Evolutionary conservation across 2,888 invertebrate species (phyloP).

Genomic region (Noctua janthina): DNA sequence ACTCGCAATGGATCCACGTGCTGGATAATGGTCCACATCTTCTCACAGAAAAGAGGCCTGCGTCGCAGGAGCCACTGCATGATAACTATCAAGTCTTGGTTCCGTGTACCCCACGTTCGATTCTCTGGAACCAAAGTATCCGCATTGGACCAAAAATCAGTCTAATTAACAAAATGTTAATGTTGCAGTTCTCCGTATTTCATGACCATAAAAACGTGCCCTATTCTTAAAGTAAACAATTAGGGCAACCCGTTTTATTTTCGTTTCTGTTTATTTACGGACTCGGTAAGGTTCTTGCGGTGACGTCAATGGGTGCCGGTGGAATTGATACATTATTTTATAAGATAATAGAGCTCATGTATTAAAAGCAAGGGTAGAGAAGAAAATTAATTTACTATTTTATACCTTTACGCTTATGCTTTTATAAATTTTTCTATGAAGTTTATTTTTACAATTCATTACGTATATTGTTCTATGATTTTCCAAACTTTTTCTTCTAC

Average conservation of each 20-base stretch:
- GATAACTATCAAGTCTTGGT: background rate
- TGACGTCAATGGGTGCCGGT: slow-evolving; percentile 66
- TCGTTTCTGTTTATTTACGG: slow-evolving; percentile 73
- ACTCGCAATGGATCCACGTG: too few relatives aligned
- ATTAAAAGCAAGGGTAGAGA: background rate
- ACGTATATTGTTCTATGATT: background rate
- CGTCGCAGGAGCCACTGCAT: background rate
- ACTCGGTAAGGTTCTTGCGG: slow-evolving; percentile 60
- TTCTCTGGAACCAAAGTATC: slow-evolving; percentile 20
- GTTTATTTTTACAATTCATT: background rate
- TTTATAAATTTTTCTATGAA: slow-evolving; percentile 33
- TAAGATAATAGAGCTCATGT: slow-evolving; percentile 24
- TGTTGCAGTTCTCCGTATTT: slow-evolving; percentile 40
- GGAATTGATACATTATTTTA: slow-evolving; percentile 60
- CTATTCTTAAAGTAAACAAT: slow-evolving; percentile 75
- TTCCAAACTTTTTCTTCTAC: background rate
- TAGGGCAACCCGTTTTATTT: slow-evolving; percentile 77
- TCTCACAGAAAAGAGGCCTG: too few relatives aligned
- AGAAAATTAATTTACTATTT: slow-evolving; percentile 34
- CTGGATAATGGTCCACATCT: too few relatives aligned
- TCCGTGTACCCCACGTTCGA: background rate
- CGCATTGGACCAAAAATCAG: slow-evolving; percentile 10
- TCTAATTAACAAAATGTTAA: slow-evolving; percentile 48
- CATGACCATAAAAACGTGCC: slow-evolving; percentile 61
- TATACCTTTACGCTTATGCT: background rate